Percentiles rank a stretch among this genome's conserved stretches.
phyloP scores from a whole-genome alignment of 1,140 invertebrate genomes.

The Bombus polaris region DNA sequence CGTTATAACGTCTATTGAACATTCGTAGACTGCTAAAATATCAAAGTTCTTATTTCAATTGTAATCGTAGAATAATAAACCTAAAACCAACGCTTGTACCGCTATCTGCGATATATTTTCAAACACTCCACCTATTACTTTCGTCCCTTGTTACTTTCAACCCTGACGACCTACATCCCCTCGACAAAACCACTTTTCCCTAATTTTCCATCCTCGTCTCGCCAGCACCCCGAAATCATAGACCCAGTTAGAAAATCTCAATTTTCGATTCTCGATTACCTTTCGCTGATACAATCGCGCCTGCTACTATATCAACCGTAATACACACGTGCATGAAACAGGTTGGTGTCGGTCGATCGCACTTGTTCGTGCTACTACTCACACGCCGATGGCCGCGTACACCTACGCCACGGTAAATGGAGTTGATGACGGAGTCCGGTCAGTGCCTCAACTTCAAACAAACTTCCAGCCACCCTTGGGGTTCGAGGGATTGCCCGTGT shows the following conservation, averaged over 20 bases:
- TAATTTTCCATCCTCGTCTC: neutral
- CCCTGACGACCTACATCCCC: neutral
- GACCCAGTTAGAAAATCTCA: neutral
- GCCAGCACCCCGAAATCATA: neutral
- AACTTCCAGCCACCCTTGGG: constrained; percentile 70
- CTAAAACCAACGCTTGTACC: too few relatives aligned
- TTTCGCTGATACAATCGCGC: constrained; percentile 6
- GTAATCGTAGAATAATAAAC: too few relatives aligned
- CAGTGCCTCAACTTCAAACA: constrained; percentile 70
- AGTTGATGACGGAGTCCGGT: constrained; percentile 53
- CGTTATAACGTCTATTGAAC: too few relatives aligned
- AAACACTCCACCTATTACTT: too few relatives aligned
- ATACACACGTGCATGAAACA: neutral
- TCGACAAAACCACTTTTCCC: neutral
- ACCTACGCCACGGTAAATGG: constrained; percentile 37
- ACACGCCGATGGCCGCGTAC: neutral
- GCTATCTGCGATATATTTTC: too few relatives aligned
- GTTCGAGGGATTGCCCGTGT: constrained; percentile 66
- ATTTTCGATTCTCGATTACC: neutral
- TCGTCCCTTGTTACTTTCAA: too few relatives aligned
- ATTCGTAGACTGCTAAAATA: too few relatives aligned
- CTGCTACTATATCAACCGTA: neutral
- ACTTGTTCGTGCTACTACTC: neutral
- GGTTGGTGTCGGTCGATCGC: constrained; percentile 30
- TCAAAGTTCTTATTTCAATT: too few relatives aligned